A percentile compares a stretch with the other conserved stretches of the same genome.
Conservation (phyloP, 2,797 vertebrate genomes). For the Glossophaga mutica region DNA sequence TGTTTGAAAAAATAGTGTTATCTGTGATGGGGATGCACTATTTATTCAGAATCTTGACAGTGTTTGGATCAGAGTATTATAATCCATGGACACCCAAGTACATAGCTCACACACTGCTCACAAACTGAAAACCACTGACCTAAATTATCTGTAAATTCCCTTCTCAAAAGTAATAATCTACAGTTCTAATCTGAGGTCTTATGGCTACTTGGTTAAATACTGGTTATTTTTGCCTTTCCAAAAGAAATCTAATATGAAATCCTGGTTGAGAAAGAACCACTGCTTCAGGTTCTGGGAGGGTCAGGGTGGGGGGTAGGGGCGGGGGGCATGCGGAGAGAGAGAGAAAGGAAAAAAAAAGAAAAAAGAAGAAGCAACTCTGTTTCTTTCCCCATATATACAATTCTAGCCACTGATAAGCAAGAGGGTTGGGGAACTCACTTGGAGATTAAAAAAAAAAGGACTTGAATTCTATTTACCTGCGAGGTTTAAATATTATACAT, state of each 20-base stretch:
- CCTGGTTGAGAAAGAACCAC: not conserved
- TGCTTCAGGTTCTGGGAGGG: not conserved
- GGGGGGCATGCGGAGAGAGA: not conserved
- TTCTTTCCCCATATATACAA: not conserved
- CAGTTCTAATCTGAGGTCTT: not conserved
- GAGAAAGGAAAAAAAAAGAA: not conserved
- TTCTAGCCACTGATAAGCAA: not conserved
- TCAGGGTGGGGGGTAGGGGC: accelerated
- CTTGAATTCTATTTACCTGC: not conserved
- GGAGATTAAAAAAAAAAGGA: not conserved
- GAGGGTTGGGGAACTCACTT: not conserved
- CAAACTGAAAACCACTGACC: not conserved
- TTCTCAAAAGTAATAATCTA: not conserved
- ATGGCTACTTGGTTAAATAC: not conserved
- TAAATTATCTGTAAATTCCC: not conserved
- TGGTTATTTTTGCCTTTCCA: not conserved
- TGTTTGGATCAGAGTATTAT: not conserved
- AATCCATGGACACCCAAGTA: not conserved
- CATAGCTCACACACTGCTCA: not conserved
- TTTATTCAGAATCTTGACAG: not conserved
- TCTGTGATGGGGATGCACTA: not conserved
- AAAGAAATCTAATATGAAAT: not conserved
- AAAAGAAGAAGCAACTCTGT: too few species aligned
- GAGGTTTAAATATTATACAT: not conserved
- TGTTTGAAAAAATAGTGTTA: not conserved